Evolutionary conservation across 2,113 vertebrate species (phyloP).

Genomic region (Grus americana): DNA sequence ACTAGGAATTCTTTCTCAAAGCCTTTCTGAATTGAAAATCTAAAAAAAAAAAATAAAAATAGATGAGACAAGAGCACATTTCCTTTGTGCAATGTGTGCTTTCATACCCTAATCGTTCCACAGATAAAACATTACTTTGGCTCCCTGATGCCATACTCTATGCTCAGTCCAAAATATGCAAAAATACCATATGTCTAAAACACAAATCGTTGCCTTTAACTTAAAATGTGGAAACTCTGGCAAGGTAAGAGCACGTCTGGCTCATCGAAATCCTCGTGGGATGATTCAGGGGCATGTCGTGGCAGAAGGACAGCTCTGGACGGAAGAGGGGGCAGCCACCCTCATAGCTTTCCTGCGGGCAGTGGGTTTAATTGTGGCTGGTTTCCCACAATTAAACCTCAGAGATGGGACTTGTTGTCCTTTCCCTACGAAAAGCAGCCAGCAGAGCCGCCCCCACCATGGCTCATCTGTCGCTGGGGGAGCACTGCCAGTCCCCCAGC

Average conservation of each 20-base stretch:
- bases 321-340: not conserved
- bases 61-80: not conserved
- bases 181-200: not conserved
- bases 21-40: not conserved
- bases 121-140: not conserved
- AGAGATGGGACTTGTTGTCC: too few relatives aligned
- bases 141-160: not conserved
- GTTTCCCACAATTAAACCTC: not conserved
- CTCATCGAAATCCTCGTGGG: not conserved
- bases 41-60: not conserved
- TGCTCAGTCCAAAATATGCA: not conserved
- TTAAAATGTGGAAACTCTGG: not conserved
- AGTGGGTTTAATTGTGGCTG: not conserved
- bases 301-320: not conserved
- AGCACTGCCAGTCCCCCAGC: not conserved
- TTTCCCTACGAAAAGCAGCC: not conserved
- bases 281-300: not conserved
- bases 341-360: rapidly evolving
- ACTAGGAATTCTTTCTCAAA: not conserved
- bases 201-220: not conserved
- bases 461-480: not conserved
- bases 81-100: not conserved
- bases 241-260: not conserved
- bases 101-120: not conserved
- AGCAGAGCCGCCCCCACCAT: rapidly evolving